Evolutionary conservation across 2,113 vertebrate genomes (phyloP).

Genomic region (Sus scrofa): T2T-Sscrofa CM000830.6:13888501-13889000

Average conservation of each 20-base stretch:
- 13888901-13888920: background rate
- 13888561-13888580: slow-evolving; percentile 8
- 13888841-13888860: background rate
- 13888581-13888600: background rate
- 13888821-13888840: slow-evolving; percentile 29
- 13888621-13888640: background rate
- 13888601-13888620: slow-evolving; percentile 34
- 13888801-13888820: background rate
- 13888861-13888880: background rate
- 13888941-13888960: background rate
- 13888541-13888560: background rate
- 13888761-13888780: slow-evolving; percentile 30
- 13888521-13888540: slow-evolving; percentile 26
- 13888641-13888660: slow-evolving; percentile 48
- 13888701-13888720: background rate
- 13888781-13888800: background rate
- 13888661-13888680: slow-evolving; percentile 12
- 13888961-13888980: background rate
- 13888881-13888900: background rate
- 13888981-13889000: background rate
- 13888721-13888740: background rate
- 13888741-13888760: slow-evolving; percentile 2
- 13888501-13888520: slow-evolving; percentile 32
- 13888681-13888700: slow-evolving; percentile 16
- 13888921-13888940: background rate